Evolutionary conservation across 2,888 invertebrate genomes (phyloP).

Genomic region (Synergus laeviventris): DNA sequence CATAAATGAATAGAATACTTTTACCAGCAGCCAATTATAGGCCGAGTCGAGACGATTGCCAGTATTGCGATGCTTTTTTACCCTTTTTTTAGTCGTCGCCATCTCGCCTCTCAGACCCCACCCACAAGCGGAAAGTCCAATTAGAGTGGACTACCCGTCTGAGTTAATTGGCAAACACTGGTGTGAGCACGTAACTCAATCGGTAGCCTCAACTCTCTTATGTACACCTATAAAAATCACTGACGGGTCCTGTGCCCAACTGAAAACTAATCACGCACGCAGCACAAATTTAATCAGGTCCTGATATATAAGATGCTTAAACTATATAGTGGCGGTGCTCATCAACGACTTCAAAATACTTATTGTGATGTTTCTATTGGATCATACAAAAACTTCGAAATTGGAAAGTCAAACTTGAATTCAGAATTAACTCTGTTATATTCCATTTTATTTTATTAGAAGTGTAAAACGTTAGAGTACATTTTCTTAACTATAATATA

Average conservation of each 20-base stretch:
- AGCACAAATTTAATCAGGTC: slow-evolving; percentile 57
- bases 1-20: slow-evolving; percentile 28
- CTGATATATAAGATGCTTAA: slow-evolving; percentile 44
- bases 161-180: slow-evolving; percentile 72
- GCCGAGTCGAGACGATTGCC: slow-evolving; percentile 24
- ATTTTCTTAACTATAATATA: too few relatives aligned
- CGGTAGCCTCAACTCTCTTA: slow-evolving; percentile 59
- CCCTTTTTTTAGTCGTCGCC: slow-evolving; percentile 51
- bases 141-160: slow-evolving; percentile 70
- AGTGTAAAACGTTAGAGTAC: too few relatives aligned
- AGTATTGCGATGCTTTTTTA: neutral
- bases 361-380: too few relatives aligned
- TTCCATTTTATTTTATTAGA: too few relatives aligned
- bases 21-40: slow-evolving; percentile 35
- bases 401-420: too few relatives aligned
- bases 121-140: slow-evolving; percentile 69
- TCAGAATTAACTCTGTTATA: too few relatives aligned
- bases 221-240: slow-evolving; percentile 17
- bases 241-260: neutral
- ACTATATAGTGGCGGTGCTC: slow-evolving; percentile 9
- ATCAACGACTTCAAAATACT: neutral
- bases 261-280: slow-evolving; percentile 43
- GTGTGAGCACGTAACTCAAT: slow-evolving; percentile 68
- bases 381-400: neutral
- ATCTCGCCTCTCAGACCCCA: slow-evolving; percentile 64